Evolutionary conservation across 2,113 vertebrate species (phyloP), one percentile per base, ranked within the genome.

Genomic region (Apeltes quadracus): DNA sequence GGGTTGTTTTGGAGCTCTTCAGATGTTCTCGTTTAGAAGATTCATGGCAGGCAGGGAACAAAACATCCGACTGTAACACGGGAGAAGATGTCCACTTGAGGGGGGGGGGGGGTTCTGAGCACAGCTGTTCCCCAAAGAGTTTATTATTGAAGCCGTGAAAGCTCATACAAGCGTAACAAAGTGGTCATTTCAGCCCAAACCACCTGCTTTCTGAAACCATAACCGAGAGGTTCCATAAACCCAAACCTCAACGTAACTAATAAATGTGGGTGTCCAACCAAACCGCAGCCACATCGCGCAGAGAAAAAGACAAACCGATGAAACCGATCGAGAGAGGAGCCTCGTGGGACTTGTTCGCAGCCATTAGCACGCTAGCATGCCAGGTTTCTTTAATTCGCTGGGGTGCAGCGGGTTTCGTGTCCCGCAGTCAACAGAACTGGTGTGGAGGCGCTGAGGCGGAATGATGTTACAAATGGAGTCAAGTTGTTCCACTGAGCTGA

Each of bases 301-400:
- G 27, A n/a, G 46, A 7, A 59, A 14, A 13, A 39, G 34, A 65
- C 29, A 32, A 32, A 32, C n/a, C n/a, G n/a, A n/a, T n/a, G n/a
- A n/a, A n/a, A n/a, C n/a, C n/a, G n/a, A n/a, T n/a, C n/a, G n/a
- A n/a, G 76, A 76, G 72, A 39, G 46, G 5, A 67, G 51, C 77
- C 79, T 82, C 84, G 82, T 87, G 84, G 76, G 83, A 75, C 78
- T 84, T 82, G 79, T 91, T 88, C 88, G 81, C 79, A 87, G 86
- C 86, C 88, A 88, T 88, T 83, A 90, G 53, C 76, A 70, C 48
- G 71, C 43, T 78, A 83, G 70, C 59, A 65, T 87, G 75, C 72
- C 82, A 76, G 34, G 66, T 85, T 87, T 87, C 23, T 81, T 89
- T 84, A 34, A n/a, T n/a, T n/a, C n/a, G n/a, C 54, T 54, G 50